Base-by-base conservation (phyloP, 2,888 invertebrate genomes). In the Dendrolimus houi region DNA sequence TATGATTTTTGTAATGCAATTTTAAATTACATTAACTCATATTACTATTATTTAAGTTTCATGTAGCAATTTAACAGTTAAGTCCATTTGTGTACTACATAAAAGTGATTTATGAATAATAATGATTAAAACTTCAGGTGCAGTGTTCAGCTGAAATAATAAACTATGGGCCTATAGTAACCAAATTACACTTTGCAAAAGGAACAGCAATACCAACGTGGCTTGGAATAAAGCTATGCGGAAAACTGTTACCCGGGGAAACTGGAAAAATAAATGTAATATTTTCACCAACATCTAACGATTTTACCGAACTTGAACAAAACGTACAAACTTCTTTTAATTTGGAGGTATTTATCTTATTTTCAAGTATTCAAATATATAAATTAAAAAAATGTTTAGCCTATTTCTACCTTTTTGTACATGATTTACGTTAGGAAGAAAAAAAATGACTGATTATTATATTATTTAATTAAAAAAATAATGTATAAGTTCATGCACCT, bases 111-210 rank as follows among this genome's bases (percentile, higher is more conserved):
- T n/a, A 52, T 56, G 12, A 42, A 52, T 8, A 6, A 8, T 6
- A 47, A 52, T 47, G 13, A 41, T 12, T 17, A 13, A 54, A 9
- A n/a, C 7, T 54, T 52, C 71, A 87, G 74, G 85, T 87, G 8
- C 84, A 88, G 63, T 87, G 88, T 60, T 80, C 82, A 12, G 74
- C 89, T 3, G 83, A 85, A 55, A 70, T 93, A 52, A 77, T 87
- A 53, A 93, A 93, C 72, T 93, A 92, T 64, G 93, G 93, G 0
- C 92, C 93, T 1, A 83, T 85, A 55, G 68, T 72, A 40, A 84
- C 83, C 0, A 85, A 86, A 55, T 61, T 93, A 8, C 83, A 82
- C 70, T 72, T 93, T 59, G 76, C 83, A 40, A 88, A 83, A 70
- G 74, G 75, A 10, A 77, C 77, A 9, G 57, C 64, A 13, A 62